Evolutionary conservation across 1,140 invertebrate species (phyloP).

Genomic region (Panagrolaimus sp.): DNA sequence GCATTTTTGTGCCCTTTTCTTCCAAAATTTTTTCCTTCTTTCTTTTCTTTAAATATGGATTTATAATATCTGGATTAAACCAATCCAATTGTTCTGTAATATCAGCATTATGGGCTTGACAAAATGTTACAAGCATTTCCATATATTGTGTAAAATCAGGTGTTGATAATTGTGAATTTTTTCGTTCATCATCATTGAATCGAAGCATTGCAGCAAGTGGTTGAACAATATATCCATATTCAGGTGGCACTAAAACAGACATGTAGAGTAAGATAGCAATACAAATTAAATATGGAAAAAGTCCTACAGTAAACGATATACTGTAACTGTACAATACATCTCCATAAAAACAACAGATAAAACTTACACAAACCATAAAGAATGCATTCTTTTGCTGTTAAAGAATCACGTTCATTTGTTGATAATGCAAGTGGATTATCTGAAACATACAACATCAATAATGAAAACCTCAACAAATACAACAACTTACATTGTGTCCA

Average conservation of each 20-base stretch:
- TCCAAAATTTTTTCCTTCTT: no score
- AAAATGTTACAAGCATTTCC: background rate
- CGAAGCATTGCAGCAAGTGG: background rate
- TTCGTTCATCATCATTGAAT: conserved; percentile 3
- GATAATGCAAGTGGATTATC: background rate
- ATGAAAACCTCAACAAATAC: no score
- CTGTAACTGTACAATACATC: no score
- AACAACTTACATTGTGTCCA: no score
- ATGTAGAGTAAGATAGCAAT: no score
- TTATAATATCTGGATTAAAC: background rate
- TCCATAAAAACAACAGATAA: no score
- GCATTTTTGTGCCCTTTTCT: background rate
- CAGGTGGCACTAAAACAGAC: conserved; percentile 1
- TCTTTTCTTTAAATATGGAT: conserved; percentile 6
- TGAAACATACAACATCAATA: no score
- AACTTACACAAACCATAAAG: background rate
- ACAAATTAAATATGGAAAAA: no score
- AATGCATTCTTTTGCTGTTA: background rate
- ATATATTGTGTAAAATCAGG: background rate
- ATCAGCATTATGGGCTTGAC: background rate
- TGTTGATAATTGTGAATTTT: background rate
- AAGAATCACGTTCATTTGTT: background rate
- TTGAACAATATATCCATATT: conserved; percentile 4
- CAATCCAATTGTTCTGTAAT: background rate
- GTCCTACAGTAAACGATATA: no score